phyloP scores from a whole-genome alignment of 1,140 invertebrate genomes.

The Nautilus pompilius region DNA sequence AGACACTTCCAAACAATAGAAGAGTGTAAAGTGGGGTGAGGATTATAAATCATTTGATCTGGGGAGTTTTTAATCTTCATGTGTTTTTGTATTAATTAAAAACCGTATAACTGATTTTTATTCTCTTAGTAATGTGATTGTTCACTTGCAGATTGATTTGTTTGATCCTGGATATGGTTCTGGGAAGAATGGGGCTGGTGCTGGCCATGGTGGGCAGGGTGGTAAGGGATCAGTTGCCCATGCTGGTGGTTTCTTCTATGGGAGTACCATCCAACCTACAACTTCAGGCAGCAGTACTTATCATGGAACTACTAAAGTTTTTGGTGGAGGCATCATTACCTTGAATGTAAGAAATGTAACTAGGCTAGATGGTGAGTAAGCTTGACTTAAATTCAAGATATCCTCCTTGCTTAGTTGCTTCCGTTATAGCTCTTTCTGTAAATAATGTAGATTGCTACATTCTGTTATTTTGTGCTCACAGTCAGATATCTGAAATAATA shows the following conservation, averaged over 20 bases:
- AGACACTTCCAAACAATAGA: no score
- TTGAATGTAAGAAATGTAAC: constrained; percentile 18
- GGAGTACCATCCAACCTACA: constrained; percentile 18
- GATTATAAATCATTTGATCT: neutral
- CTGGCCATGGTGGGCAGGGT: constrained; percentile 39
- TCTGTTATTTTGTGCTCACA: no score
- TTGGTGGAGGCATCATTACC: constrained; percentile 32
- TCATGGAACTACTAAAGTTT: constrained; percentile 4
- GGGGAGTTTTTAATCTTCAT: no score
- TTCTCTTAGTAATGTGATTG: no score
- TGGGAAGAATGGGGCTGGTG: constrained; percentile 25
- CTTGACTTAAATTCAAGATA: no score
- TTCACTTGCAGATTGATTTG: constrained; percentile 16
- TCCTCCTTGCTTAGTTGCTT: no score
- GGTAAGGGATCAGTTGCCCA: constrained; percentile 15
- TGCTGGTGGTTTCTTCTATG: constrained; percentile 28
- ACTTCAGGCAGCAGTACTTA: constrained; percentile 25
- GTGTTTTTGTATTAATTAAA: no score
- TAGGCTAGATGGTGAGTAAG: constrained; percentile 24
- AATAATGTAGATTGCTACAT: no score
- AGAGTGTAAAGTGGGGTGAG: no score
- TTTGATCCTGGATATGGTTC: constrained; percentile 14
- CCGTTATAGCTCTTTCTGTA: no score
- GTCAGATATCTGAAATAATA: no score
- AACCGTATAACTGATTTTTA: no score